Conservation (phyloP, 2,113 vertebrate species). For the Bos taurus region ARS-UCD2.0 NC_037349.1:31785001-31785500, state of each 20-base stretch:
- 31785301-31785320: background rate
- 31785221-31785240: background rate
- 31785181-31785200: background rate
- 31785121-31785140: background rate
- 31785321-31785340: background rate
- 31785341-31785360: background rate
- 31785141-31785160: background rate
- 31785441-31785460: background rate
- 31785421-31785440: background rate
- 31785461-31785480: background rate
- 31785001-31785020: background rate
- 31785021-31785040: background rate
- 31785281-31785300: background rate
- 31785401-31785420: background rate
- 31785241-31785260: background rate
- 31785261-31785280: background rate
- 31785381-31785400: background rate
- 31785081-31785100: background rate
- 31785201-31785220: background rate
- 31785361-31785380: background rate
- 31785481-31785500: background rate
- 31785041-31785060: background rate
- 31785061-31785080: background rate
- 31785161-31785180: background rate
- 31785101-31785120: background rate